Conservation (phyloP, 1,140 invertebrate species). For the Carposina sasakii region DNA sequence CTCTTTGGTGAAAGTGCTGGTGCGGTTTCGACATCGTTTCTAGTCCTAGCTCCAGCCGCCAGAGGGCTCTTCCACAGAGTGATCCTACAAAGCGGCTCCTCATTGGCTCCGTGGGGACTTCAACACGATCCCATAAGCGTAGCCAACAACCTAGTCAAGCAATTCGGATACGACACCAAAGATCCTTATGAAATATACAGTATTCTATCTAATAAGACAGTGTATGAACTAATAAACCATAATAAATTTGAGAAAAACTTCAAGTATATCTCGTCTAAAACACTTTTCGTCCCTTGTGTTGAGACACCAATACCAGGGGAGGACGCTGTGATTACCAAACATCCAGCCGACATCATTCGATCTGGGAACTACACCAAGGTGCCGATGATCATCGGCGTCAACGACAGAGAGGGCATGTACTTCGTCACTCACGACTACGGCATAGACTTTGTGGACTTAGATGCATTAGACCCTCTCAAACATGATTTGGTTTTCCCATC, state of each 20-base stretch:
- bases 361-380: slow-evolving; percentile 58
- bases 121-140: slow-evolving; percentile 54
- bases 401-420: slow-evolving; percentile 61
- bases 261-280: slow-evolving; percentile 42
- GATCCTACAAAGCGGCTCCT: slow-evolving; percentile 80
- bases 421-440: slow-evolving; percentile 51
- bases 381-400: slow-evolving; percentile 62
- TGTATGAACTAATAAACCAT: slow-evolving; percentile 40
- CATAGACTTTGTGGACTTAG: slow-evolving; percentile 32
- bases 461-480: slow-evolving; percentile 33
- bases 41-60: slow-evolving; percentile 52
- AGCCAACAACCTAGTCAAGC: slow-evolving; percentile 48
- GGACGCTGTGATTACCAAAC: slow-evolving; percentile 43
- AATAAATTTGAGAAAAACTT: slow-evolving; percentile 38
- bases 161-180: slow-evolving; percentile 49
- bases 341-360: slow-evolving; percentile 47
- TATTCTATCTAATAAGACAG: slow-evolving; percentile 41
- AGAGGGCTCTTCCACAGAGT: slow-evolving; percentile 55
- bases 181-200: slow-evolving; percentile 52
- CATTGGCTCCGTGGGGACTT: slow-evolving; percentile 76
- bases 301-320: slow-evolving; percentile 49
- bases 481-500: slow-evolving; percentile 46
- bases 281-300: slow-evolving; percentile 54
- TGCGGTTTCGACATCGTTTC: slow-evolving; percentile 55
- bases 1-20: slow-evolving; percentile 69